Conservation (phyloP, 1,140 invertebrate genomes). For the Danaus plexippus region DNA sequence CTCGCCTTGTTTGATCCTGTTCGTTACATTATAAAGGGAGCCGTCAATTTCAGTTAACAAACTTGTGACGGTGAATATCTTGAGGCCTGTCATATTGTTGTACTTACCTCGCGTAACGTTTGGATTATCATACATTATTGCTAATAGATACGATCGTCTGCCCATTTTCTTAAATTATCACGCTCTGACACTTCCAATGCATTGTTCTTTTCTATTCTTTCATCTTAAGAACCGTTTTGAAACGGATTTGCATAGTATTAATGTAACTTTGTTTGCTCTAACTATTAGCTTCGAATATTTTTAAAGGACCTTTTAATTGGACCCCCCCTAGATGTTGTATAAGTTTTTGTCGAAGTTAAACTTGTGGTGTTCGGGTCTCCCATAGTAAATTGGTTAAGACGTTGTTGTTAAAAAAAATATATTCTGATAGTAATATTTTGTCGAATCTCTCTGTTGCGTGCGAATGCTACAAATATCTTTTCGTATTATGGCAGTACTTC, state of each 20-base stretch:
- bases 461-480: too few relatives aligned
- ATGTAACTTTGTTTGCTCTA: constrained; percentile 12
- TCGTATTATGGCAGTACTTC: too few relatives aligned
- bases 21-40: constrained; percentile 29
- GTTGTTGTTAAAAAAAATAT: too few relatives aligned
- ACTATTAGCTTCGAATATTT: constrained; percentile 31
- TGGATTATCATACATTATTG: constrained; percentile 2
- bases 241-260: neutral
- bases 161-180: constrained; percentile 1
- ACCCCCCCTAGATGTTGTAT: constrained; percentile 19
- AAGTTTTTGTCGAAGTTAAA: constrained; percentile 10
- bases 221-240: constrained; percentile 5
- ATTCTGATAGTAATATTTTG: too few relatives aligned
- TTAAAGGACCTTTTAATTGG: constrained; percentile 60
- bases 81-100: constrained; percentile 19
- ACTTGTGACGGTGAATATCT: constrained; percentile 30
- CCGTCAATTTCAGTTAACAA: constrained; percentile 41
- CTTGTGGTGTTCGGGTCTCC: constrained; percentile 14
- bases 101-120: too few relatives aligned
- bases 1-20: constrained; percentile 16
- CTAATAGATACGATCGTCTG: constrained; percentile 13
- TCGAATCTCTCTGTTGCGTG: too few relatives aligned
- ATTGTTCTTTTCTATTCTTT: neutral
- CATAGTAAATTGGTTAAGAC: constrained; percentile 13
- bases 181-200: constrained; percentile 10